Conservation (phyloP, 2,797 vertebrate species). For the Bufotes viridis region DNA sequence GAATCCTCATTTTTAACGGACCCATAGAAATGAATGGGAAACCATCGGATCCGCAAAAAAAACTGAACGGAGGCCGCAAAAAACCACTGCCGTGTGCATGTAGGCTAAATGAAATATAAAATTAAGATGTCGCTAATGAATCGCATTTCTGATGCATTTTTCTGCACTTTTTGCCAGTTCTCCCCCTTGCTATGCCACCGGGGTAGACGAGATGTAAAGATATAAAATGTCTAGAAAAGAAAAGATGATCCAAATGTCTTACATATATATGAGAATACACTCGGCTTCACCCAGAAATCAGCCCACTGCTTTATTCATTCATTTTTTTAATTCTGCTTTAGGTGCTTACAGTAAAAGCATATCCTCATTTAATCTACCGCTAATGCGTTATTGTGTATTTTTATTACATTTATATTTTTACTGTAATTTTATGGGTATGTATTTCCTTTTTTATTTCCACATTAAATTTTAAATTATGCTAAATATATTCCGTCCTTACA, state of each 20-base stretch:
- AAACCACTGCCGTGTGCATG: no score
- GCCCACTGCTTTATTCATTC: background rate
- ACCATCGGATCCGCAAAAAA: no score
- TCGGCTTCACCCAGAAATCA: background rate
- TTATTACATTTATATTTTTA: conserved; percentile 25
- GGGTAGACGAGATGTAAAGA: background rate
- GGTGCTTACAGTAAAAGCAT: background rate
- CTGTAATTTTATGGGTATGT: conserved; percentile 15
- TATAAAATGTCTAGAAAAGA: background rate
- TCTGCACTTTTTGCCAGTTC: no score
- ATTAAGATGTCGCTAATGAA: no score
- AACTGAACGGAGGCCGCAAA: no score
- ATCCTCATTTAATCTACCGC: conserved; percentile 22
- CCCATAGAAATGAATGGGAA: no score
- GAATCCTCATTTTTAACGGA: no score
- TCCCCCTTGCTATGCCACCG: background rate
- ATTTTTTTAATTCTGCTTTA: background rate
- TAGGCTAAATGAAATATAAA: no score
- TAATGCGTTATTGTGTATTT: conserved; percentile 25
- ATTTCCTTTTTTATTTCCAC: conserved; percentile 23
- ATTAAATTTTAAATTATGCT: conserved; percentile 35
- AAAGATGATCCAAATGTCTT: no score
- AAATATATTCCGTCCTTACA: background rate
- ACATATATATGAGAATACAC: background rate
- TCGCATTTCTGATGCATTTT: no score